A percentile compares a stretch with the other conserved stretches of the same genome.
Conservation (phyloP, 1,140 invertebrate species). For the Saxidomus purpurata region DNA sequence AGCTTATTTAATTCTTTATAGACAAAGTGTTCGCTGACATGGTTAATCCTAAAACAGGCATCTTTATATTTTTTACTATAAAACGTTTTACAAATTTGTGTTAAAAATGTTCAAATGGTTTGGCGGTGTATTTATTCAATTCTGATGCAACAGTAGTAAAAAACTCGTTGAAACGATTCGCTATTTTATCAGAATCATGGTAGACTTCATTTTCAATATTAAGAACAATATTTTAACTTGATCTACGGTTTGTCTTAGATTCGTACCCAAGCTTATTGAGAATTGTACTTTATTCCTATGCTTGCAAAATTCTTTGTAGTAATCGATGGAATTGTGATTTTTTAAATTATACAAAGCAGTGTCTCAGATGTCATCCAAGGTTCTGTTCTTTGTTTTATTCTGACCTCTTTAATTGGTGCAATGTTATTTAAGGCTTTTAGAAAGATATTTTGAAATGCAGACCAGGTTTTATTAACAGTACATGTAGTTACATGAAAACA, state of each 20-base stretch:
- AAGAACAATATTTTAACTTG: background rate
- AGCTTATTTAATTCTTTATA: background rate
- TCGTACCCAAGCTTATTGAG: background rate
- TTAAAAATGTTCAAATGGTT: background rate
- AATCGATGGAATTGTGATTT: background rate
- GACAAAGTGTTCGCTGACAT: background rate
- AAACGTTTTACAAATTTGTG: background rate
- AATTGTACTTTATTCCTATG: background rate
- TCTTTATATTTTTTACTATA: background rate
- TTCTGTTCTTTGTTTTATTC: slow-evolving; percentile 24
- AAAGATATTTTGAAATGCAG: background rate
- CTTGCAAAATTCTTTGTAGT: background rate
- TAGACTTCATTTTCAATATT: background rate
- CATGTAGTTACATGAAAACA: background rate
- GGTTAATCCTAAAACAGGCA: no score
- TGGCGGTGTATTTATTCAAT: background rate
- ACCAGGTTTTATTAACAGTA: background rate
- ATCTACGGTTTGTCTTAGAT: background rate
- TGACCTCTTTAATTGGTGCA: slow-evolving; percentile 34
- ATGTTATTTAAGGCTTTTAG: background rate
- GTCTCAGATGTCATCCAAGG: slow-evolving; percentile 15
- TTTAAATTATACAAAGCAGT: background rate
- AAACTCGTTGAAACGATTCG: background rate
- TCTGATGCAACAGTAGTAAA: slow-evolving; percentile 34
- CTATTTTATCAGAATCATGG: background rate